Base-by-base conservation (phyloP, 2,888 invertebrate genomes). In the Platycheirus rosarum region DNA sequence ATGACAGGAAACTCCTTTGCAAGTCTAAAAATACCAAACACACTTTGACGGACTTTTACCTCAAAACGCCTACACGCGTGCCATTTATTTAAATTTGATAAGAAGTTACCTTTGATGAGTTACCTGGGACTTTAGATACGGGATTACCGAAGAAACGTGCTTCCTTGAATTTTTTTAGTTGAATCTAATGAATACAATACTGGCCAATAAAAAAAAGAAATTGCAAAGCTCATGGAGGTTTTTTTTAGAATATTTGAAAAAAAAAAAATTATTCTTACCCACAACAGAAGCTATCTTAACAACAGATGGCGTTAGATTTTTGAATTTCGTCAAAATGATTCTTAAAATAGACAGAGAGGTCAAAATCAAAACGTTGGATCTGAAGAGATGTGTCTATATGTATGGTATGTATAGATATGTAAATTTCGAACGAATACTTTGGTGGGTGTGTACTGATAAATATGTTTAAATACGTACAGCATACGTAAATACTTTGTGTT, bases 1-100 rank as follows among this genome's bases (percentile, higher is more conserved):
- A 79, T 74, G 74, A 79, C 74, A 79, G 79, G 79, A 79, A 79
- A 74, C 74, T 79, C 63, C 53, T 44, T 57, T 74, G 79, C 68
- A 42, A 20, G 14, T 79, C 79, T 79, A 79, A 57, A 63, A 74
- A 79, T 79, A 79, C 11, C 14, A 14, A n/a, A 46, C n/a, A 46
- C 7, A 16, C 1, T 16, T 29, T 23, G 40, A 23, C 20, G 46
- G 44, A 69, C 46, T 46, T n/a, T 29, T 35, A 11, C 6, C 18
- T 32, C 35, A 13, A 53, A 53, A 20, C 35, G 73, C 14, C 20
- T 74, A 32, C 23, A 20, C 37, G 48, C 70, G 53, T 35, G 44
- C 55, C 16, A 8, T 44, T 44, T 20, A 46, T 40, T 40, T 48
- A 32, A 55, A 40, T 55, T 53, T 53, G n/a, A 37, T 53, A 20